Percentiles rank a stretch among this genome's conserved stretches.
Conservation (phyloP, 2,888 invertebrate genomes). For the Drosophila neotestacea region DNA sequence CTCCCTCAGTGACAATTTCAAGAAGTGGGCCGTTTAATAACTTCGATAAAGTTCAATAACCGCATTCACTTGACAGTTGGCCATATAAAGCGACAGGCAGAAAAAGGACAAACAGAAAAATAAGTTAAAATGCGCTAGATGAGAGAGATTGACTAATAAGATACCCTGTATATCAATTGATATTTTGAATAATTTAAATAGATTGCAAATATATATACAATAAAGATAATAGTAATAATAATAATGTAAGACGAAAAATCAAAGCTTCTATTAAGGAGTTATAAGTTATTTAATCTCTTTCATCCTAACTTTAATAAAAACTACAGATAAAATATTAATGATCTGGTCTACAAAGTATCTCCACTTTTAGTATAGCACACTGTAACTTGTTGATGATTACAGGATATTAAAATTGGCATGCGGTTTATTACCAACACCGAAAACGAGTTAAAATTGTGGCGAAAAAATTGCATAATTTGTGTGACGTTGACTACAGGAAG, state of each 20-base stretch:
- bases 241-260: too few species aligned
- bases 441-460: constrained; percentile 78
- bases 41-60: constrained; percentile 70
- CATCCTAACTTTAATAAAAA: too few species aligned
- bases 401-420: constrained; percentile 49
- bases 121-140: constrained; percentile 2
- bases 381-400: not conserved
- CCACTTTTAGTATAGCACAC: not conserved
- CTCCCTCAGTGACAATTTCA: constrained; percentile 56
- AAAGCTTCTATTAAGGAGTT: too few species aligned
- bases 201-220: too few species aligned
- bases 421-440: constrained; percentile 80
- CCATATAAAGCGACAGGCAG: constrained; percentile 58
- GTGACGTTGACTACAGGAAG: constrained; percentile 68
- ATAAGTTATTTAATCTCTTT: too few species aligned
- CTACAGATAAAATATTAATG: too few species aligned
- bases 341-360: too few species aligned
- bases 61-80: constrained; percentile 55
- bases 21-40: constrained; percentile 60
- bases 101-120: constrained; percentile 12
- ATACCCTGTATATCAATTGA: not conserved
- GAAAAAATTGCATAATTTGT: constrained; percentile 82
- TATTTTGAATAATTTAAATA: too few species aligned
- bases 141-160: not conserved
- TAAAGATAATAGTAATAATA: too few species aligned